Evolutionary conservation across 2,888 invertebrate species (phyloP).

Genomic region (Caenorhabditis japonica): DNA sequence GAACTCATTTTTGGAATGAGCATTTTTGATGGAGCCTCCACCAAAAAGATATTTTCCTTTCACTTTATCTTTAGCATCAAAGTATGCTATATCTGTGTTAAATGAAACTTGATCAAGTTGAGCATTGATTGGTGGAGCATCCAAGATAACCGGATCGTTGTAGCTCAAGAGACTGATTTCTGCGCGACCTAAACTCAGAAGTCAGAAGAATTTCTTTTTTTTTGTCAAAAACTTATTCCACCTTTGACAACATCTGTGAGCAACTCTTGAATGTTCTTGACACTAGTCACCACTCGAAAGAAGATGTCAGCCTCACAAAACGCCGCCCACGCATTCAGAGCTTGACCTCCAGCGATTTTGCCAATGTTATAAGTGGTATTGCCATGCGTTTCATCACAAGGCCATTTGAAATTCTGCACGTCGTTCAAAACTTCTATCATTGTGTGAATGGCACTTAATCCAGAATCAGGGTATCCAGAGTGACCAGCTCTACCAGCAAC

Average conservation of each 20-base stretch:
- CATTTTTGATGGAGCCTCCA: slow-evolving; percentile 73
- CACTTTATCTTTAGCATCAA: slow-evolving; percentile 58
- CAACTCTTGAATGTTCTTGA: slow-evolving; percentile 43
- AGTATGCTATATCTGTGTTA: slow-evolving; percentile 74
- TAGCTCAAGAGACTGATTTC: slow-evolving; percentile 44
- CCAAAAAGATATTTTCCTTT: slow-evolving; percentile 71
- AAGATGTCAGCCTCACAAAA: slow-evolving; percentile 67
- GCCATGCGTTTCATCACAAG: slow-evolving; percentile 60
- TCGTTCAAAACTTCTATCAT: slow-evolving; percentile 70
- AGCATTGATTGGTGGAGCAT: slow-evolving; percentile 52
- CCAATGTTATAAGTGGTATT: slow-evolving; percentile 74
- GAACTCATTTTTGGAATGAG: slow-evolving; percentile 72
- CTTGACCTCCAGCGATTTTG: slow-evolving; percentile 71
- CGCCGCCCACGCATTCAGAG: slow-evolving; percentile 72
- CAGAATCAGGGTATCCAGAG: slow-evolving; percentile 72
- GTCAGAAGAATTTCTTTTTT: not conserved
- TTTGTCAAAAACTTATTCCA: not conserved
- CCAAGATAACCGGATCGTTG: slow-evolving; percentile 61
- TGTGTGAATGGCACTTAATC: slow-evolving; percentile 70
- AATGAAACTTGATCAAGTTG: slow-evolving; percentile 61
- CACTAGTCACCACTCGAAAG: slow-evolving; percentile 63
- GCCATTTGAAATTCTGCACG: slow-evolving; percentile 67
- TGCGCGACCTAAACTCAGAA: slow-evolving; percentile 32
- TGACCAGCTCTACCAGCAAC: slow-evolving; percentile 66
- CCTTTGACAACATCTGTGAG: slow-evolving; percentile 54